Percentiles rank a stretch among this genome's conserved stretches.
These are phyloP conservation scores for Xerus inauris DNA, from an alignment of 2,113 vertebrate genomes.

Conservation along the genomic window DNA sequence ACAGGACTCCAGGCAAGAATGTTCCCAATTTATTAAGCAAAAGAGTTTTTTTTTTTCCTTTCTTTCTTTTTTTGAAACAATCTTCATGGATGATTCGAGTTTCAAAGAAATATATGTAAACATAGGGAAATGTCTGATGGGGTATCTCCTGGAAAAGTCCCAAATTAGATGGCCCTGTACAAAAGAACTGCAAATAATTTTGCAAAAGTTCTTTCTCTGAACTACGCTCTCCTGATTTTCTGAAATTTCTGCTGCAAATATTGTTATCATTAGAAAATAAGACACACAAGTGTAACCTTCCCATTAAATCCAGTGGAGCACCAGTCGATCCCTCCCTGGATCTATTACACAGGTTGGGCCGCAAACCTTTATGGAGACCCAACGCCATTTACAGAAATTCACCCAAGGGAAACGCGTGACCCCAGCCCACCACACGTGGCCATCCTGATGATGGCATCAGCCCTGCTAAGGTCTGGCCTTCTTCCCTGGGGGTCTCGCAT, in stretches of 20 bases:
- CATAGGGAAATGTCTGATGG: not conserved
- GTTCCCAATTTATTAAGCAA: not conserved
- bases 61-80: not conserved
- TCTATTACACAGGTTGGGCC: not conserved
- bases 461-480: not conserved
- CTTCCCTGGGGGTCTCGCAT: not conserved
- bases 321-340: not conserved
- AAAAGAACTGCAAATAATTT: not conserved
- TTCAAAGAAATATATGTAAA: not conserved
- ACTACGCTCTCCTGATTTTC: not conserved
- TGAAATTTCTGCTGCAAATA: not conserved
- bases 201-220: not conserved
- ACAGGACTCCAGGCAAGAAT: not conserved
- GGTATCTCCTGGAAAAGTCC: not conserved
- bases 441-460: not conserved
- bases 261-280: constrained; percentile 34
- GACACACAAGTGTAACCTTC: not conserved
- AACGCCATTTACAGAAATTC: constrained; percentile 29
- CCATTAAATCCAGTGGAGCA: not conserved
- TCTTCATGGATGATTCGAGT: not conserved
- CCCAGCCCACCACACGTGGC: not conserved
- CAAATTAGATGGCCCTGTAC: not conserved
- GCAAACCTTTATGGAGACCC: not conserved
- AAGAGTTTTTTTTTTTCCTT: too few species aligned
- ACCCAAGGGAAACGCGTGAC: constrained; percentile 28